phyloP scores from a whole-genome alignment of 2,888 invertebrate genomes.

The Drosophila lutescens region DNA sequence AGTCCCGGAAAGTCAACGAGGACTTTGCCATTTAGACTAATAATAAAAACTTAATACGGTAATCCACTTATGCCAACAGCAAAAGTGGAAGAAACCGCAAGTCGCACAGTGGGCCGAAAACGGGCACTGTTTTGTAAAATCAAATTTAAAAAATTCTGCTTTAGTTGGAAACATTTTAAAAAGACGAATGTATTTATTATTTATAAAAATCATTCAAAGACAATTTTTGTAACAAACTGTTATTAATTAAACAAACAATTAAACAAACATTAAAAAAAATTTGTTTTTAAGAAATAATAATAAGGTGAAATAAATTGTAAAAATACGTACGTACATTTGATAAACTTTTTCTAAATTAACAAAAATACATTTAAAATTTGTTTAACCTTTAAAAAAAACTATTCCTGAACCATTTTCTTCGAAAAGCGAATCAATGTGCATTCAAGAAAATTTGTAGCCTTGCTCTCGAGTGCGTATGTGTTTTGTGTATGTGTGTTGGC shows the following conservation, averaged over 20 bases:
- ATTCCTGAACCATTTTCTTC: background rate
- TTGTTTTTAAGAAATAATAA: too few relatives aligned
- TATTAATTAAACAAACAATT: too few relatives aligned
- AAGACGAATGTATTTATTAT: background rate
- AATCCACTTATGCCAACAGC: conserved; percentile 72
- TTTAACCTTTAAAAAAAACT: too few relatives aligned
- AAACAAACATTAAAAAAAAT: too few relatives aligned
- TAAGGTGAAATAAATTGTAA: too few relatives aligned
- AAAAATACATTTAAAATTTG: too few relatives aligned
- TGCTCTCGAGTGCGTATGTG: conserved; percentile 12
- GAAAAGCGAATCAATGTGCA: conserved; percentile 15
- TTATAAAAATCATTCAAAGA: too few relatives aligned
- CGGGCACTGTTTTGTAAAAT: background rate
- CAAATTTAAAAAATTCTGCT: background rate
- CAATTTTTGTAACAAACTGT: too few relatives aligned
- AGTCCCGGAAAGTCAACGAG: conserved; percentile 65
- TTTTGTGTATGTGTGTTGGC: conserved; percentile 1
- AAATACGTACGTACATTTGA: too few relatives aligned
- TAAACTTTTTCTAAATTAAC: too few relatives aligned
- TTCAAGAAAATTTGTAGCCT: conserved; percentile 26
- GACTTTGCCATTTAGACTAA: conserved; percentile 76
- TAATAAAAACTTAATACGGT: conserved; percentile 80
- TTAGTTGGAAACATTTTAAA: background rate
- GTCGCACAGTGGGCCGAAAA: conserved; percentile 49
- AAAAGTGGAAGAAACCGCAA: conserved; percentile 43